Evolutionary conservation across 2,113 vertebrate genomes (phyloP), one percentile per base, ranked within the genome.

Genomic region (Paratilapia polleni): DNA sequence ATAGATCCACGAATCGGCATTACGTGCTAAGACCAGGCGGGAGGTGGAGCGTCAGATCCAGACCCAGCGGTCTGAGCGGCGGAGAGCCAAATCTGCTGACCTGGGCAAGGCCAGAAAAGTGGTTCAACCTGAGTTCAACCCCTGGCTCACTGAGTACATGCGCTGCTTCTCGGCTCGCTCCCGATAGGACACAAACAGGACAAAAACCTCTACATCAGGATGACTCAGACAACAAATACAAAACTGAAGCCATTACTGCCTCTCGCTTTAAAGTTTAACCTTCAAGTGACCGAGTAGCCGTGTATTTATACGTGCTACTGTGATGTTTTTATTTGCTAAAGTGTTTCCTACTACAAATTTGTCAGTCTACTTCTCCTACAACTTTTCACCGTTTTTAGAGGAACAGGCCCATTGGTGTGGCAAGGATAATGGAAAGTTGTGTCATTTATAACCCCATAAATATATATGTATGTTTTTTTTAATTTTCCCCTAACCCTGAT

Each of bases 141-240:
- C 97, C 0, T 99, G 98, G 98, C 93, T 99, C 94, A 99, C 98
- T 0, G 98, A 99, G 87, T 99, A 99, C 63, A 99, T 99, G 98
- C 95, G 97, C 78, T 98, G 97, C 94, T 99, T 97, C 88, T 98
- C 98, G 0, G 97, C 96, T 11, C 94, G 97, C 78, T 96, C 96
- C 1, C 96, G 95, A 89, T 96, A 96, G 93, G 83, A 90, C 63
- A 5, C 17, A 34, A 2, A 41, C 26, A 28, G 15, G 43, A 70
- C 41, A 60, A 70, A 17, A 52, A 17, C 43, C 24, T 8, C 10
- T 13, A 15, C 22, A 60, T 76, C 76, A 84, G 61, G 43, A 36
- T 57, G 12, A 70, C 10, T 77, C 15, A 58, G 49, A 63, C 10
- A 47, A 56, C 26, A 81, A 24, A 63, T n/a, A n/a, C 9, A 26